phyloP scores from a whole-genome alignment of 2,888 invertebrate species.

The Amphipyra tragopoginis region DNA sequence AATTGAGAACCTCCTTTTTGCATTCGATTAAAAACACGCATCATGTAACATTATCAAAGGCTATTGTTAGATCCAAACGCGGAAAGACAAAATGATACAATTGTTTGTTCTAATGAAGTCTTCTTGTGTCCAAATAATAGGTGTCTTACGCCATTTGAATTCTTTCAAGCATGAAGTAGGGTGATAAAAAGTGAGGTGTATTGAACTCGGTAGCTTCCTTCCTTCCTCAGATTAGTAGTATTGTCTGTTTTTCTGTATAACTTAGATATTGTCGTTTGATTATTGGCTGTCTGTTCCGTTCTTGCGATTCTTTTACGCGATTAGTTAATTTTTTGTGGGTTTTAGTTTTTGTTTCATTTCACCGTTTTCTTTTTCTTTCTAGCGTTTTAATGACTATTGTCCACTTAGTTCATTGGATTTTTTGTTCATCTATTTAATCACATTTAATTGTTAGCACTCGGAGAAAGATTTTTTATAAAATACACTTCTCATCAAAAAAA shows the following conservation, averaged over 20 bases:
- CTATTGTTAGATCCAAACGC: conserved; percentile 26
- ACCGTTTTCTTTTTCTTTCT: too few relatives aligned
- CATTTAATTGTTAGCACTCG: too few relatives aligned
- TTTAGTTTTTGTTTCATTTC: not conserved
- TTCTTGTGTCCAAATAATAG: conserved; percentile 23
- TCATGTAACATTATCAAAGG: conserved; percentile 31
- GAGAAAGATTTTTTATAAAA: too few relatives aligned
- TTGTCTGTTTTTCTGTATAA: conserved; percentile 18
- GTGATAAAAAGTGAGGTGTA: conserved; percentile 28
- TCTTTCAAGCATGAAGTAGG: conserved; percentile 33
- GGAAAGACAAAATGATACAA: conserved; percentile 18
- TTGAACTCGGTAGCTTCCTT: conserved; percentile 46
- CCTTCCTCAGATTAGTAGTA: conserved; percentile 26
- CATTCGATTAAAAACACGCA: not conserved
- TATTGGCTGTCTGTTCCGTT: conserved; percentile 5
- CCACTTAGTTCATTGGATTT: too few relatives aligned
- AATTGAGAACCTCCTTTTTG: not conserved
- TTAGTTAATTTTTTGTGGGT: not conserved
- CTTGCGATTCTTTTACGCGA: not conserved
- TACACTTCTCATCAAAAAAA: too few relatives aligned
- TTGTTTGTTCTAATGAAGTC: conserved; percentile 1
- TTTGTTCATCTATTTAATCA: too few relatives aligned
- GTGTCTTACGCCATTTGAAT: conserved; percentile 9
- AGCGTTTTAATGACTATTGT: too few relatives aligned
- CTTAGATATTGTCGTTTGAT: not conserved